Evolutionary conservation across 2,888 invertebrate species (phyloP).

Genomic region (Sialis lutaria): DNA sequence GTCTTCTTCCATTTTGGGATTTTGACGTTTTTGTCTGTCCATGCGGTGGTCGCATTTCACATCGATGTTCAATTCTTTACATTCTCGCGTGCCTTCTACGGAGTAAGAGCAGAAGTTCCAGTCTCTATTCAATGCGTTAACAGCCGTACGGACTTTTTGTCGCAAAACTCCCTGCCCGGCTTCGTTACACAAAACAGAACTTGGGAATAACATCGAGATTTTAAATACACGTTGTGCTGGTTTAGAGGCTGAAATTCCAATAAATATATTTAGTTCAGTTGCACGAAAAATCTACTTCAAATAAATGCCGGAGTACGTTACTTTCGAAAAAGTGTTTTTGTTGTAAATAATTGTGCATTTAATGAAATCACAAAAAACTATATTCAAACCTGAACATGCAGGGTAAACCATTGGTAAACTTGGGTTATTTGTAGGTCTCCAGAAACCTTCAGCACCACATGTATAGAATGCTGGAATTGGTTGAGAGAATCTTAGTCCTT

Average conservation of each 20-base stretch:
- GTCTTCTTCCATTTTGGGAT: conserved; percentile 34
- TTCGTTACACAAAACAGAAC: conserved; percentile 89
- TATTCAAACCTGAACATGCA: conserved; percentile 63
- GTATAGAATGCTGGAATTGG: conserved; percentile 93
- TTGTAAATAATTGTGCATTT: too few species aligned
- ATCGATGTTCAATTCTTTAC: conserved; percentile 77
- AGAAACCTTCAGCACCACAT: conserved; percentile 95
- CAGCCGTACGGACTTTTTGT: conserved; percentile 75
- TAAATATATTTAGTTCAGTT: background rate
- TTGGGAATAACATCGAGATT: conserved; percentile 87
- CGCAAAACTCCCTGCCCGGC: conserved; percentile 84
- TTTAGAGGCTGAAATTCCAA: conserved; percentile 42
- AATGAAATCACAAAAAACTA: too few species aligned
- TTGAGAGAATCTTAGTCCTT: conserved; percentile 79
- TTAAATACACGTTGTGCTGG: conserved; percentile 91
- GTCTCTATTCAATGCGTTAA: conserved; percentile 80
- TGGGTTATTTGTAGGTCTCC: conserved; percentile 78
- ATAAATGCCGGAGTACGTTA: too few species aligned
- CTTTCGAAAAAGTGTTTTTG: too few species aligned
- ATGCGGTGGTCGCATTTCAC: conserved; percentile 78
- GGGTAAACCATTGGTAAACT: conserved; percentile 71
- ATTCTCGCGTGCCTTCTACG: conserved; percentile 72
- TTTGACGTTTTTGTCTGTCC: conserved; percentile 45
- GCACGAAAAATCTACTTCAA: background rate
- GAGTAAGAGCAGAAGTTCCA: conserved; percentile 95